Percentiles rank a stretch among this genome's conserved stretches.
Evolutionary conservation across 2,797 vertebrate species (phyloP).

Genomic region (Pseudochromis fuscus): DNA sequence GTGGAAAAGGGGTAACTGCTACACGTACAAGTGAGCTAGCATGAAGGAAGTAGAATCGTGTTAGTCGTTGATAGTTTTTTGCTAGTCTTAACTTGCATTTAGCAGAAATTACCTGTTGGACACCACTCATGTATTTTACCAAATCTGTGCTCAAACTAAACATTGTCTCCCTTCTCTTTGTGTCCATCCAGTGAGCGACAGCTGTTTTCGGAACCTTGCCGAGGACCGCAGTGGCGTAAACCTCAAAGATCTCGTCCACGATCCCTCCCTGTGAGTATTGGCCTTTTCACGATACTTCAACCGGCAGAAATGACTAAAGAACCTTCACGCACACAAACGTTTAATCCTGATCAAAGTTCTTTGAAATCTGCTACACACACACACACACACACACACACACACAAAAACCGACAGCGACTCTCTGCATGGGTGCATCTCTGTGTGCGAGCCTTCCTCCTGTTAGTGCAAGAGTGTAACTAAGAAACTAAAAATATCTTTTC

Average conservation of each 20-base stretch:
- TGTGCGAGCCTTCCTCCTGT: slow-evolving; percentile 29
- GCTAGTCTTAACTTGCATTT: neutral
- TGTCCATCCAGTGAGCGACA: slow-evolving; percentile 94
- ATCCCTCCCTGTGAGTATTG: slow-evolving; percentile 96
- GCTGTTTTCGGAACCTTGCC: slow-evolving; percentile 98
- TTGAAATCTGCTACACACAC: slow-evolving; percentile 20
- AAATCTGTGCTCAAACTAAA: slow-evolving; percentile 1
- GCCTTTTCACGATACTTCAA: slow-evolving; percentile 49
- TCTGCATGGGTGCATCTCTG: slow-evolving; percentile 32
- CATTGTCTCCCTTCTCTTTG: slow-evolving; percentile 54
- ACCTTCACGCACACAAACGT: neutral
- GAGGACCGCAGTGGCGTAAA: slow-evolving; percentile 99
- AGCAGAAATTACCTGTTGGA: neutral
- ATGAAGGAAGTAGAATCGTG: neutral
- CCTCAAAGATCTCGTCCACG: slow-evolving; percentile 99
- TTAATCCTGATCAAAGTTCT: slow-evolving; percentile 30
- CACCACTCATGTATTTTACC: neutral
- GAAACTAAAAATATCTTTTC: slow-evolving; percentile 69
- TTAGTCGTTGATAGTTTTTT: neutral
- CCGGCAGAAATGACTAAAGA: slow-evolving; percentile 1
- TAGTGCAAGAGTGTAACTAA: slow-evolving; percentile 54
- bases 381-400: too few species aligned
- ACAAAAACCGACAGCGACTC: slow-evolving; percentile 24
- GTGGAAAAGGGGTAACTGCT: too few species aligned
- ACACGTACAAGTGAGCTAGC: too few species aligned